Evolutionary conservation across 2,888 invertebrate genomes (phyloP).

Genomic region (Cantharis nigra): DNA sequence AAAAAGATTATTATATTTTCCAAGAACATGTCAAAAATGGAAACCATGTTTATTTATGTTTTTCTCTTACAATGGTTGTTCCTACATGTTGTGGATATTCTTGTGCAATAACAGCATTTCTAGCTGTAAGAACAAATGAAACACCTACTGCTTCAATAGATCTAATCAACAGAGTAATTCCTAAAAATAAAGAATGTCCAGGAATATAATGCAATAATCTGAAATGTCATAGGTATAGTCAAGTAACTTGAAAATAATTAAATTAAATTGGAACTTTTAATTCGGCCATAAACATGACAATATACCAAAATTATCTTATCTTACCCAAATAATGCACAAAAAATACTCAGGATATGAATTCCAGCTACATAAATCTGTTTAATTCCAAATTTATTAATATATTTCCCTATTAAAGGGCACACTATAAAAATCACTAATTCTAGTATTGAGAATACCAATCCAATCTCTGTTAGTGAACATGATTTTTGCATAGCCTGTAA

Average conservation of each 20-base stretch:
- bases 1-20: too few species aligned
- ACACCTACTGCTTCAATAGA: background rate
- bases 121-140: background rate
- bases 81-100: background rate
- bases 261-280: too few species aligned
- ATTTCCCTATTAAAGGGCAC: background rate
- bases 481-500: background rate
- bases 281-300: too few species aligned
- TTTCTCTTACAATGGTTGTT: background rate
- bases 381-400: background rate
- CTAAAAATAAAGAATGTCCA: background rate
- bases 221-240: too few species aligned
- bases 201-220: background rate
- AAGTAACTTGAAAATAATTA: background rate
- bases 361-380: background rate
- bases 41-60: too few species aligned
- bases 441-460: background rate
- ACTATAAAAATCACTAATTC: background rate
- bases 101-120: background rate
- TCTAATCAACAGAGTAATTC: background rate
- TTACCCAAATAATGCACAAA: background rate
- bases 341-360: background rate
- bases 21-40: too few species aligned
- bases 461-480: background rate
- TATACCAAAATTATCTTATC: too few species aligned